phyloP scores from a whole-genome alignment of 2,797 vertebrate species.

The Pantherophis vulpinus region DNA sequence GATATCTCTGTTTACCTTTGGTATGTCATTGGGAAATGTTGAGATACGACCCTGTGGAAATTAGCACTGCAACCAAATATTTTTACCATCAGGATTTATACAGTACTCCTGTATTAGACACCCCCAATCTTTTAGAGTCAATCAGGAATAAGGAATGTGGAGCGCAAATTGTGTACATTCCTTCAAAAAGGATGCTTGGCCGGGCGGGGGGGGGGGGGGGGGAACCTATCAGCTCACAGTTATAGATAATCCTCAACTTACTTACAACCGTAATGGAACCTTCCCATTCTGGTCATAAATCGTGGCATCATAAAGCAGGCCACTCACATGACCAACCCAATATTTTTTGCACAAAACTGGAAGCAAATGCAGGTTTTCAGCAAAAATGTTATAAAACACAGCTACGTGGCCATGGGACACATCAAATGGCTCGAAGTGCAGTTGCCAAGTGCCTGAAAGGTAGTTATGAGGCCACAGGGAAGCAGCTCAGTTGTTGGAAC shows the following conservation, averaged over 20 bases:
- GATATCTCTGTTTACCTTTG: background rate
- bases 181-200: background rate
- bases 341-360: background rate
- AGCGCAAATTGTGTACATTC: background rate
- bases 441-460: no score
- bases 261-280: no score
- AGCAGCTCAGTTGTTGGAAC: no score
- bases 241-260: no score
- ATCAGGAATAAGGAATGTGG: background rate
- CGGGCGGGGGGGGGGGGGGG: fast-evolving
- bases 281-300: no score
- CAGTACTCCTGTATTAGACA: background rate
- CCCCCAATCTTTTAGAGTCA: background rate
- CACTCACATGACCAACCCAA: no score
- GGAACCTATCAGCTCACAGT: background rate
- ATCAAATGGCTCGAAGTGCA: no score
- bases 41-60: background rate
- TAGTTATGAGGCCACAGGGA: no score
- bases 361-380: background rate
- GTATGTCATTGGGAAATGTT: background rate
- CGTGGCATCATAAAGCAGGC: no score
- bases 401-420: background rate
- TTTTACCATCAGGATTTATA: background rate
- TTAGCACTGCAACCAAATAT: background rate
- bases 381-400: background rate